A percentile compares a stretch with the other conserved stretches of the same genome.
phyloP scores from a whole-genome alignment of 2,888 invertebrate species.

The Dryomyza anilis region DNA sequence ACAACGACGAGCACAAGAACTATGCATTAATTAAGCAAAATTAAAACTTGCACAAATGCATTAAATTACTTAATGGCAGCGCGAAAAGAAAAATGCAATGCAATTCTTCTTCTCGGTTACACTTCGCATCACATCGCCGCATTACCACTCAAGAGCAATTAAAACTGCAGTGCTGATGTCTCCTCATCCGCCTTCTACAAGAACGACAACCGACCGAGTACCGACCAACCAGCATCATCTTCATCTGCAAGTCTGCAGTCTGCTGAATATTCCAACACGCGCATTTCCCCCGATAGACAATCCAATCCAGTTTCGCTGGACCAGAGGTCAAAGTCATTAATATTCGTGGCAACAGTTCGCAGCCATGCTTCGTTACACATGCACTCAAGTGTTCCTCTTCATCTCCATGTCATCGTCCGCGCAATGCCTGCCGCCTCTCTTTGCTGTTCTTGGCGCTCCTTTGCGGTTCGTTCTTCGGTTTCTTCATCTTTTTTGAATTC shows the following conservation, averaged over 20 bases:
- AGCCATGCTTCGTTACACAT: conserved; percentile 19
- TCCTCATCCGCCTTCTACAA: too few species aligned
- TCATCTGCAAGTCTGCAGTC: background rate
- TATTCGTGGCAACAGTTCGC: conserved; percentile 22
- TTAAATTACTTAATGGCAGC: conserved; percentile 15
- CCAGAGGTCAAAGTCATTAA: conserved; percentile 24
- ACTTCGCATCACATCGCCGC: background rate
- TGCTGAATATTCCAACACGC: too few species aligned
- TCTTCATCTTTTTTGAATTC: background rate
- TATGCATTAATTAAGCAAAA: conserved; percentile 9
- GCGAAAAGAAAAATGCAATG: background rate
- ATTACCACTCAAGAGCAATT: background rate
- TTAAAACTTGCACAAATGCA: conserved; percentile 19
- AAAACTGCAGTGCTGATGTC: background rate
- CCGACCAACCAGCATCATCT: background rate
- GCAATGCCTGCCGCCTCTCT: background rate
- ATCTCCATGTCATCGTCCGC: background rate
- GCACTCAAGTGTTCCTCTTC: conserved; percentile 14
- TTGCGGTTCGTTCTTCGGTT: background rate
- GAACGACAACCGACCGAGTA: background rate
- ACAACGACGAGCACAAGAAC: too few species aligned
- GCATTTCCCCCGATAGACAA: too few species aligned
- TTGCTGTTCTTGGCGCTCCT: background rate
- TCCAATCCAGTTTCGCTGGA: conserved; percentile 5
- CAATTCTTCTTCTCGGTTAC: background rate